Percentiles rank a stretch among this genome's conserved stretches.
Evolutionary conservation across 2,797 vertebrate genomes (phyloP).

Genomic region (Acanthis flammea): DNA sequence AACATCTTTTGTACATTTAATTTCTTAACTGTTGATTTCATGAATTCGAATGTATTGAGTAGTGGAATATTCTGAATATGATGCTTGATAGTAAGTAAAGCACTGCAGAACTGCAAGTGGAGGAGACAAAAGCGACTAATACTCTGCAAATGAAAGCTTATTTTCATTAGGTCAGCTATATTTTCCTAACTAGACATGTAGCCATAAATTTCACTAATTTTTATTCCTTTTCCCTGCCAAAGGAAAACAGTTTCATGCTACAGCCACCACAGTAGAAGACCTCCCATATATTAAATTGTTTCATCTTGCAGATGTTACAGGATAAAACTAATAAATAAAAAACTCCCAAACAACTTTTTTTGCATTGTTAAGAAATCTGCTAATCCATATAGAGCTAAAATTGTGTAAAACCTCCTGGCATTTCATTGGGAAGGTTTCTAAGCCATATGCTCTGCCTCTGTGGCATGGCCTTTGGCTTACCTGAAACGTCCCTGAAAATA

Average conservation of each 20-base stretch:
- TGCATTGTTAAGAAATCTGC: not conserved
- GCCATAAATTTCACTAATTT: not conserved
- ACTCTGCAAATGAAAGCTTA: not conserved
- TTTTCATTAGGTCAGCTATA: not conserved
- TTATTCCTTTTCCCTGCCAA: not conserved
- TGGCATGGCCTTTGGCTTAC: not conserved
- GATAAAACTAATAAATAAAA: not conserved
- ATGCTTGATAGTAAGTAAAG: not conserved
- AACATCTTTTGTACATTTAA: not conserved
- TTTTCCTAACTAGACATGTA: not conserved
- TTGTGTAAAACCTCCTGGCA: not conserved
- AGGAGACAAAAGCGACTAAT: not conserved
- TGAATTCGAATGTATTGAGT: not conserved
- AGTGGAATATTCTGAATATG: not conserved
- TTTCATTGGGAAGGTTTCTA: not conserved
- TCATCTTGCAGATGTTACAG: not conserved
- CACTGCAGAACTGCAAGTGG: not conserved
- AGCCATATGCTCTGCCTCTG: not conserved
- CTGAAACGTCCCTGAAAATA: not conserved
- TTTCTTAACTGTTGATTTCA: not conserved
- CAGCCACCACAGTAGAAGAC: not conserved
- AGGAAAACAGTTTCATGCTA: not conserved
- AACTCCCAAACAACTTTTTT: accelerated
- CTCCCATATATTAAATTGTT: not conserved
- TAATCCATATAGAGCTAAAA: not conserved